phyloP scores from a whole-genome alignment of 2,797 vertebrate genomes.

The Heterohyrax brucei region DNA sequence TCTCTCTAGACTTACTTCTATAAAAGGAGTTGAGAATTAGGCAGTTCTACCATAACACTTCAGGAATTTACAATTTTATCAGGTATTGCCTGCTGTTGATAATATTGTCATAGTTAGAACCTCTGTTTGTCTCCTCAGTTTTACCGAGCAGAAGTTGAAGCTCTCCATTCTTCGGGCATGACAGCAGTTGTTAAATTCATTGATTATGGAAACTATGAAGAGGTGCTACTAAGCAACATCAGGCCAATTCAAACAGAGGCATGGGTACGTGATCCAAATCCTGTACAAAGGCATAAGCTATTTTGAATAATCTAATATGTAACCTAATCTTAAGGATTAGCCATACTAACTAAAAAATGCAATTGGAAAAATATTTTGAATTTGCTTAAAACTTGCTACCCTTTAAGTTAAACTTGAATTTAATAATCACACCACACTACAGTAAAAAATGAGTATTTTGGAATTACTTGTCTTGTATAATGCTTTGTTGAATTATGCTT shows the following conservation, averaged over 20 bases:
- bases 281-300: constrained; percentile 87
- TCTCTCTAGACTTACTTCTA: constrained; percentile 33
- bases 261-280: constrained; percentile 94
- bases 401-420: constrained; percentile 72
- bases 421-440: constrained; percentile 69
- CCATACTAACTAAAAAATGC: constrained; percentile 72
- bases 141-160: constrained; percentile 97
- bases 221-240: constrained; percentile 98
- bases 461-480: constrained; percentile 84
- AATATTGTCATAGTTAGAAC: constrained; percentile 47
- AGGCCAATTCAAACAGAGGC: constrained; percentile 94
- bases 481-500: constrained; percentile 85
- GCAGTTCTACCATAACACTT: constrained; percentile 17
- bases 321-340: constrained; percentile 77
- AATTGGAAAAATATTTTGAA: constrained; percentile 77
- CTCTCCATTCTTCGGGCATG: constrained; percentile 97
- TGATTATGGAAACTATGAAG: constrained; percentile 99
- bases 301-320: constrained; percentile 84
- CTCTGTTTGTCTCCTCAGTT: constrained; percentile 92
- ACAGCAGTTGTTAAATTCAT: constrained; percentile 99
- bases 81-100: background rate
- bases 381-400: constrained; percentile 77
- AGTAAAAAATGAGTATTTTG: constrained; percentile 61
- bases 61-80: constrained; percentile 33
- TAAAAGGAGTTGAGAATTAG: constrained; percentile 30